Evolutionary conservation across 2,797 vertebrate genomes (phyloP), one percentile per base, ranked within the genome.

Genomic region (Distichodus sexfasciatus): DNA sequence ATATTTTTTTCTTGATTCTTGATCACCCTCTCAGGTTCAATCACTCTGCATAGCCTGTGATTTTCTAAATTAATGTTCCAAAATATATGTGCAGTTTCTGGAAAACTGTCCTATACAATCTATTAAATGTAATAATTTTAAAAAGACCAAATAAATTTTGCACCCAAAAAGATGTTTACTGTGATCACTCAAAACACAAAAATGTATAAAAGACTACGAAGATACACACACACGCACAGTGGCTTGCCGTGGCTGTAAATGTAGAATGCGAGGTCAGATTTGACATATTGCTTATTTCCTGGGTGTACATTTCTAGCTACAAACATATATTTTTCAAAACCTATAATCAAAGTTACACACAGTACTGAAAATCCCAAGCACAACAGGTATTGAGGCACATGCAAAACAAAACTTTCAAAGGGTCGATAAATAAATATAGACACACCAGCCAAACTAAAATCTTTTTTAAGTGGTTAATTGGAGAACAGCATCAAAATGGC

Each of bases 111-210:
- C 14, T 3, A 44, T 12, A 28, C 5, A 40, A 40, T 3, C 38
- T 17, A 6, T 17, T 4, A n/a, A 17, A 44, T 1, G 23, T 19
- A 8, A 3, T 11, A 21, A 24, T 4, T 3, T 12, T n/a, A n/a
- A 28, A 26, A 53, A 6, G 24, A 23, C 36, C 4, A 24, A 33
- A 67, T 19, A 36, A 33, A 46, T 23, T 47, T n/a, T 69, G 3
- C 35, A 31, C 12, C 12, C 55, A 41, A 72, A 33, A 53, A 12
- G 50, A 29, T 6, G 19, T 78, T 78, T 78, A 78, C 64, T 75
- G 68, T 60, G 68, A 64, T 66, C 17, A 31, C 28, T 28, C 57
- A 31, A 57, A 14, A 64, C 46, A 57, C 61, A 26, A 21, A 51
- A 59, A 40, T 19, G 43, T 63, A 73, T 29, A 47, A 70, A 71